Base-by-base conservation (phyloP, 2,797 vertebrate genomes). In the Micromesistius poutassou region DNA sequence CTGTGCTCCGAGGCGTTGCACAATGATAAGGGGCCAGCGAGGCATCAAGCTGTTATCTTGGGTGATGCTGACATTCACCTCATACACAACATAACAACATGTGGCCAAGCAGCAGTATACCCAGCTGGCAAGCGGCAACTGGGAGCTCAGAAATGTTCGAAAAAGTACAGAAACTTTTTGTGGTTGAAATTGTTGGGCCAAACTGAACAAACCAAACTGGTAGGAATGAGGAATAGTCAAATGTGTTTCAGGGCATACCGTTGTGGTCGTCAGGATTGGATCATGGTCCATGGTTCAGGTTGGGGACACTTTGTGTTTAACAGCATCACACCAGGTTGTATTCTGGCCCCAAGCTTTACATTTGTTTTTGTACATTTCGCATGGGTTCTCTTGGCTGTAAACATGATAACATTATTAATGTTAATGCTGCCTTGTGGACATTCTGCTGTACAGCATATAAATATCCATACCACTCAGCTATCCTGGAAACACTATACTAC, bases 11-110 rank as follows among this genome's bases (percentile, higher is more conserved):
- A 83, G 89, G 89, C 85, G 19, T 83, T 74, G 82, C 81, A 80
- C 78, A 74, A 82, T 80, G 88, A 93, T 93, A 92, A 90, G 85
- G 89, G 84, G 85, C 78, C 81, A 84, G 85, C 78, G 50, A 87
- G 82, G 89, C 87, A 77, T 93, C 90, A 90, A 84, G 87, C 90
- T 86, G 91, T 91, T 93, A 90, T 92, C 89, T 89, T 89, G 87
- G 87, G 87, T 88, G 86, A 91, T 89, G 87, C 87, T 87, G 88
- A 93, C 92, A 91, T 91, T 89, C 90, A 88, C 90, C 89, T 89
- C 85, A 84, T 84, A 90, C 86, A 82, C 86, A 88, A 81, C 82
- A 81, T 84, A 89, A 80, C 84, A 89, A 91, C 88, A 85, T 83
- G 87, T 85, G 80, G 82, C 84, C 82, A 84, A 83, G 83, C 88